Base-by-base conservation (phyloP, 2,888 invertebrate genomes). In the Pandemis cinnamomeana region DNA sequence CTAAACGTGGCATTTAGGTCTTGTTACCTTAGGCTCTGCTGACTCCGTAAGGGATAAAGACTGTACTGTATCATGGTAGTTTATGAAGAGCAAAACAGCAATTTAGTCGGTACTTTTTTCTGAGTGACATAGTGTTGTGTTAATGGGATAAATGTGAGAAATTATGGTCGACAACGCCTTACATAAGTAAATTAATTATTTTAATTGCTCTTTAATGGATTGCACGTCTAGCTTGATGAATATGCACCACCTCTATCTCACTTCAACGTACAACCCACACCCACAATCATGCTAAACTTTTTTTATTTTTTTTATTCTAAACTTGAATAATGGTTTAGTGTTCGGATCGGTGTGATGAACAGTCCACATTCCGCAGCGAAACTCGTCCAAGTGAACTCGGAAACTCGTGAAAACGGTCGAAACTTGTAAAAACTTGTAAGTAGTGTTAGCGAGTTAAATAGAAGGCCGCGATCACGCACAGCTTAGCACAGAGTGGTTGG, bases 401-500 rank as follows among this genome's bases (percentile, higher is more conserved):
- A 67, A 72, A 74, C 74, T 74, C 67, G 74, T 74, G 74, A 74
- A 74, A 74, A 74, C 71, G 74, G 74, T 71, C 70, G 67, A 71
- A 74, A 74, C 70, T 74, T 74, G 67, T 71, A 74, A 71, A 74
- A 74, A 74, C 70, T 74, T 71, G 74, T 74, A 74, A 74, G 74
- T 74, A 74, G 74, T 74, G 74, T 74, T 74, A 74, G 74, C 67
- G 74, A 74, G 74, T 74, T 74, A 74, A 74, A 74, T 74, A 71
- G 74, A 71, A 74, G 74, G 70, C 70, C 67, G 71, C 74, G 61
- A 71, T 74, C 74, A 74, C 0, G 27, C 53, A 51, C 51, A 73
- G 69, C 73, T 69, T 64, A 73, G 8, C 5, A 36, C 69, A 73
- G 73, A 48, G 27, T 10, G 51, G 36, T 13, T 15, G 36, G 5